Evolutionary conservation across 2,888 invertebrate species (phyloP), one percentile per base, ranked within the genome.

Genomic region (Poecilus cupreus): DNA sequence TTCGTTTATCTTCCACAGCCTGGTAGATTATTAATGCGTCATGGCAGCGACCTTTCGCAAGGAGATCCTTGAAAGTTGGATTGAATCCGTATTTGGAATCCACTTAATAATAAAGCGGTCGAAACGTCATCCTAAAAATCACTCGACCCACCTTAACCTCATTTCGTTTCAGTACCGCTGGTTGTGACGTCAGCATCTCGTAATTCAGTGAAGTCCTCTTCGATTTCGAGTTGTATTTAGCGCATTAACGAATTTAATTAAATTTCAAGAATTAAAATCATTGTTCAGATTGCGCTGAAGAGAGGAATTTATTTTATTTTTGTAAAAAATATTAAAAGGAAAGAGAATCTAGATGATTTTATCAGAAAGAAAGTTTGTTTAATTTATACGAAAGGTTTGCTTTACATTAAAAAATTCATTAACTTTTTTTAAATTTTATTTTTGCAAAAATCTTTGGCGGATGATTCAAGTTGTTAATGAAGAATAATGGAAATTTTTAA

Each of bases 401-500:
- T 22, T 22, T 54, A 22, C 22, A 22, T 24, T 54, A 54, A 22
- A 22, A 54, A 54, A 54, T 54, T 22, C 54, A 22, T 54, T 54
- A 54, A 54, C 22, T 54, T 54, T 54, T 54, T 54, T 32, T 32
- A 32, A 32, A 20, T 10, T 54, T 54, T 54, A 18, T 20, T 11
- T 20, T 22, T n/a, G 54, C 6, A 22, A 49, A 49, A 4, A 54
- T 54, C 22, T 54, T 54, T 54, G 5, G 22, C n/a, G 22, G 54
- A 22, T 54, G 22, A 54, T 54, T 54, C 22, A 22, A 54, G 54
- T 54, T 24, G 22, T 20, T 54, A 54, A 54, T 54, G 54, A 54
- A 54, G 54, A 54, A 22, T 54, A 54, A 54, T 54, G 54, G 54
- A 54, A 54, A 54, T 54, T 54, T 54, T 54, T 22, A 54, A 54